Base-by-base conservation (phyloP, 1,140 invertebrate species). In the Dendrolimus kikuchii region DNA sequence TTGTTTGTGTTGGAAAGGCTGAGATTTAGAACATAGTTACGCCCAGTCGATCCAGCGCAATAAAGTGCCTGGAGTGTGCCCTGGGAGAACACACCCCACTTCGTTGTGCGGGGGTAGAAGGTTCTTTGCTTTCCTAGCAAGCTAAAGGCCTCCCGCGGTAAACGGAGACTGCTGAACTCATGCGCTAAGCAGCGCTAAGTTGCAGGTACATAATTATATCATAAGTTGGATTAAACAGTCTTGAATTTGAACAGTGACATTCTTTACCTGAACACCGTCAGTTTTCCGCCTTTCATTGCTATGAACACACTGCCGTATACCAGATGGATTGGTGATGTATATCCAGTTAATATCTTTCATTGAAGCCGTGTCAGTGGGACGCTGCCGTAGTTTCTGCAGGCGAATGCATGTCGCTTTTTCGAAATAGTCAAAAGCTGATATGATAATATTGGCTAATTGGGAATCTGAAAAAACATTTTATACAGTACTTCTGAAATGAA, bases 371-470 rank as follows among this genome's bases (percentile, higher is more conserved):
- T 86, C 81, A 2, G 69, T 70, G 0, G 83, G 83, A 43, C 62
- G 65, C 40, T 84, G 75, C 5, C 80, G 60, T 6, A 86, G 68
- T 5, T 73, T 68, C 52, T 86, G 81, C 1, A 86, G 66, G n/a
- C 81, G 64, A 38, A 86, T 80, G 43, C 83, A 86, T 0, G 81
- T 78, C 6, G 63, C 67, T 50, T 77, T 83, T 53, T 86, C 81
- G 45, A 86, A 71, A 57, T 81, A 78, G 47, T 84, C 78, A 57
- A 86, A 86, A 2, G 81, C 76, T 53, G 70, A 73, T 38, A 70
- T 62, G 57, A 86, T 82, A 5, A 50, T 62, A 5, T 78, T 74
- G 1, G 66, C 56, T 5, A 86, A 65, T 46, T 70, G 57, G 5
- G 62, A 53, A 58, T 86, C 82, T 83, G 59, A 5, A 62, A 48